Percentiles rank a stretch among this genome's conserved stretches.
Evolutionary conservation across 2,888 invertebrate species (phyloP).

Genomic region (Drosophila nr. fundita): DNA sequence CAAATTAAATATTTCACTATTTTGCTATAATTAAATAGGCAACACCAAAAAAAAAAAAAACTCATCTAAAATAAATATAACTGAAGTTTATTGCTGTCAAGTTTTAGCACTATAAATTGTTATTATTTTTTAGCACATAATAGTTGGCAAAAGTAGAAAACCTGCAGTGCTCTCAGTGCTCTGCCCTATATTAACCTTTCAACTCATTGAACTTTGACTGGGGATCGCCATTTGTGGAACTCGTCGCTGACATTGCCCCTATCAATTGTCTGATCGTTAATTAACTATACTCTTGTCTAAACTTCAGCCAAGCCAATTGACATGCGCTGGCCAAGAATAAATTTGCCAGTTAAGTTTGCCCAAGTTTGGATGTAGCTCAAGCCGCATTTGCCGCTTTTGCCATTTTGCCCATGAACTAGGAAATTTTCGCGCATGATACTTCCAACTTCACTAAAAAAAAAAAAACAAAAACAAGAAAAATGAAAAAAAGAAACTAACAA

Average conservation of each 20-base stretch:
- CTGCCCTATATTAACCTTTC: constrained; percentile 26
- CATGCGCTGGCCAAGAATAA: constrained; percentile 48
- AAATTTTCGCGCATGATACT: constrained; percentile 59
- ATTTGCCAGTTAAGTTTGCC: constrained; percentile 51
- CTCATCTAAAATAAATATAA: neutral
- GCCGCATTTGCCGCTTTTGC: constrained; percentile 4
- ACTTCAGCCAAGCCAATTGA: constrained; percentile 53
- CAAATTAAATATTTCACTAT: neutral
- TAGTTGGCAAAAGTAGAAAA: neutral
- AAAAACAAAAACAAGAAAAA: neutral
- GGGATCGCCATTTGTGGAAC: constrained; percentile 23
- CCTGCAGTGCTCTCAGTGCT: neutral
- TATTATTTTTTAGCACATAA: neutral
- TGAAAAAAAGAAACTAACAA: neutral
- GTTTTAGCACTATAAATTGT: neutral
- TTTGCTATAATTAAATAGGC: neutral
- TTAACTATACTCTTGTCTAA: constrained; percentile 52
- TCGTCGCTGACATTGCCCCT: constrained; percentile 32
- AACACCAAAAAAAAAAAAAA: neutral
- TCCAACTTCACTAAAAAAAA: constrained; percentile 38
- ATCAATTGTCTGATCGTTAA: constrained; percentile 51
- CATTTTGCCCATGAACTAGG: constrained; percentile 30
- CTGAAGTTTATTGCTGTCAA: neutral
- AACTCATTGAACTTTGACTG: constrained; percentile 45
- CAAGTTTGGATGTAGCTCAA: constrained; percentile 16